phyloP scores from a whole-genome alignment of 2,888 invertebrate genomes.

The Timandra comae region DNA sequence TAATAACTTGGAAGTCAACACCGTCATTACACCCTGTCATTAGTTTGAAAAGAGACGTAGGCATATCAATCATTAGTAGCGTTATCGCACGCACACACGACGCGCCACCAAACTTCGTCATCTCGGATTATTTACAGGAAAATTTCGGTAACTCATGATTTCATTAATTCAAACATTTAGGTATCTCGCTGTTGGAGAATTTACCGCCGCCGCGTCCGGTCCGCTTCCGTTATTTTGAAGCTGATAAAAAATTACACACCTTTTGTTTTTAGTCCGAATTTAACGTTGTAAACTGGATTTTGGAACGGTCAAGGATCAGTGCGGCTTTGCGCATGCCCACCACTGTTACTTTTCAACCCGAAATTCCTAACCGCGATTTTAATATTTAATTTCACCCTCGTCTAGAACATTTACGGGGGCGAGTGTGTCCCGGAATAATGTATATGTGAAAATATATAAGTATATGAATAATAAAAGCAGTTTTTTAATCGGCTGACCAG shows the following conservation, averaged over 20 bases:
- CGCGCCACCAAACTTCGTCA: slow-evolving; percentile 49
- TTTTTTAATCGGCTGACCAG: slow-evolving; percentile 67
- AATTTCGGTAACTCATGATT: slow-evolving; percentile 33
- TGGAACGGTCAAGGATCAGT: slow-evolving; percentile 44
- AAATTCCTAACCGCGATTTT: slow-evolving; percentile 74
- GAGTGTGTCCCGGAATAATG: slow-evolving; percentile 59
- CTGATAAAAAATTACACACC: slow-evolving; percentile 57
- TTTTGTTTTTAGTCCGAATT: slow-evolving; percentile 56
- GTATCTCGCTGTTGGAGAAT: slow-evolving; percentile 22
- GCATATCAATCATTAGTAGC: slow-evolving; percentile 71
- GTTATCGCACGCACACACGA: slow-evolving; percentile 62
- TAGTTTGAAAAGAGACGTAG: slow-evolving; percentile 65
- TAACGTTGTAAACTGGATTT: slow-evolving; percentile 55
- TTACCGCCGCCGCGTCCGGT: slow-evolving; percentile 26
- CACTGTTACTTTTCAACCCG: slow-evolving; percentile 63
- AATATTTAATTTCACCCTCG: slow-evolving; percentile 76
- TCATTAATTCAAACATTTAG: slow-evolving; percentile 31
- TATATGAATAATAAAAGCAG: slow-evolving; percentile 57
- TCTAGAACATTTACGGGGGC: slow-evolving; percentile 69
- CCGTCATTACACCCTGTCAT: slow-evolving; percentile 69
- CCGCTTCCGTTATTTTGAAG: slow-evolving; percentile 34
- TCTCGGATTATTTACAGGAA: slow-evolving; percentile 44
- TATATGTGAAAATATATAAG: slow-evolving; percentile 33
- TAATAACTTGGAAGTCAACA: slow-evolving; percentile 74
- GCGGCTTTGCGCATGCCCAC: slow-evolving; percentile 50